Evolutionary conservation across 2,797 vertebrate genomes (phyloP).

Genomic region (Steatocranus sp.): DNA sequence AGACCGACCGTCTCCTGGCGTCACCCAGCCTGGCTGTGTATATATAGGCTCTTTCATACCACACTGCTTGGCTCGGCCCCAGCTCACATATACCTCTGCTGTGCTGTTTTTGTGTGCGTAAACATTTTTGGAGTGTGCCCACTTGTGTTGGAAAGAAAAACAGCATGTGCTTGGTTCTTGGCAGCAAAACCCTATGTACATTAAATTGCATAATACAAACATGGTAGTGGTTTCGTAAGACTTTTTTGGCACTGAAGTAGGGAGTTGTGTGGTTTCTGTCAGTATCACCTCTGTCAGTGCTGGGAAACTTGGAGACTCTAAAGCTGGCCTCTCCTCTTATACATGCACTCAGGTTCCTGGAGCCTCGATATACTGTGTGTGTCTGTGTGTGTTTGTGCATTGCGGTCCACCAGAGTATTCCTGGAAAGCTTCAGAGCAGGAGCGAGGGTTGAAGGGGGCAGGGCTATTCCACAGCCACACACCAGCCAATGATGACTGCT

Average conservation of each 20-base stretch:
- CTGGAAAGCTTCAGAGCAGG: constrained; percentile 58
- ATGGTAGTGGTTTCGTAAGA: constrained; percentile 25
- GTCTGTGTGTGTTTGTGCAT: neutral
- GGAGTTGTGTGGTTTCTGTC: constrained; percentile 23
- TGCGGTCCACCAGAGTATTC: constrained; percentile 47
- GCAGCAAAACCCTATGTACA: constrained; percentile 1
- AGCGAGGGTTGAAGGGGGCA: constrained; percentile 3
- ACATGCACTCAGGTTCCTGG: constrained; percentile 7
- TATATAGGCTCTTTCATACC: constrained; percentile 53
- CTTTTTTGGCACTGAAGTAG: neutral
- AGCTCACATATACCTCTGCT: constrained; percentile 11
- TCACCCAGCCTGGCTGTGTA: constrained; percentile 33
- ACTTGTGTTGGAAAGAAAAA: constrained; percentile 7
- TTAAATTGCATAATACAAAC: constrained; percentile 25
- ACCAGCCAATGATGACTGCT: neutral
- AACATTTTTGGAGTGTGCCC: constrained; percentile 23
- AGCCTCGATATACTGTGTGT: neutral
- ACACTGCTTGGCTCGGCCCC: constrained; percentile 7
- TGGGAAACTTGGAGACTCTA: constrained; percentile 18
- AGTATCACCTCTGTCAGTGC: constrained; percentile 30
- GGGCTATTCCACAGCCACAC: constrained; percentile 5
- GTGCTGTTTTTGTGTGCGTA: constrained; percentile 12
- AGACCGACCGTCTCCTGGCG: constrained; percentile 40
- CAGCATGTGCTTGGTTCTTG: constrained; percentile 1
- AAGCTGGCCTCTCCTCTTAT: constrained; percentile 18